These are phyloP conservation scores for Sebastes ruberrimus DNA, from an alignment of 2,797 vertebrate species.

Conservation along the genomic window DNA sequence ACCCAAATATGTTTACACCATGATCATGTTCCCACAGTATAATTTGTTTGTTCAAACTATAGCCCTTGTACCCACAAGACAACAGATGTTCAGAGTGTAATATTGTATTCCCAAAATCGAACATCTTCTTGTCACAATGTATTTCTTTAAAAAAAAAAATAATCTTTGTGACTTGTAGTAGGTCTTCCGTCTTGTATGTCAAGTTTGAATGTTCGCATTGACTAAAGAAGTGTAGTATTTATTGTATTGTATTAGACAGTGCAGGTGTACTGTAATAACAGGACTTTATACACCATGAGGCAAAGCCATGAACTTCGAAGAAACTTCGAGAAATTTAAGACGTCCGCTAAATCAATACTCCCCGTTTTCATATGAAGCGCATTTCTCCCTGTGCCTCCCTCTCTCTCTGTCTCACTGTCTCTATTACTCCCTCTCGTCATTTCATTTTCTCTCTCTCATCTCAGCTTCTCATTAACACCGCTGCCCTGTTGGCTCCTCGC, in stretches of 20 bases:
- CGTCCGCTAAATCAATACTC: slow-evolving; percentile 38
- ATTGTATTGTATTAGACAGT: neutral
- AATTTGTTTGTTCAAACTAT: neutral
- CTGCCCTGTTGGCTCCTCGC: slow-evolving; percentile 60
- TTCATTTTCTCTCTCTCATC: slow-evolving; percentile 58
- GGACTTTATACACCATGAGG: neutral
- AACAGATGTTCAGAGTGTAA: neutral
- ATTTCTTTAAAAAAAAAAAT: neutral
- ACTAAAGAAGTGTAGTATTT: neutral
- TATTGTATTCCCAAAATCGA: neutral
- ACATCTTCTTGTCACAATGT: neutral
- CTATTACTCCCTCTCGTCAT: slow-evolving; percentile 51
- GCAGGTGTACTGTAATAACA: neutral
- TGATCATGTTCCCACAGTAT: neutral
- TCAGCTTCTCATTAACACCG: slow-evolving; percentile 67
- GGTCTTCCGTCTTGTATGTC: neutral
- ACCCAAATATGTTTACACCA: neutral
- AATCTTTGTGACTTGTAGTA: neutral
- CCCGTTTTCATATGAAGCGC: slow-evolving; percentile 1
- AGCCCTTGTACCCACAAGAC: neutral
- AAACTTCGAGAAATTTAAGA: slow-evolving; percentile 15
- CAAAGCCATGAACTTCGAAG: neutral
- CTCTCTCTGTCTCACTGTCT: slow-evolving; percentile 30
- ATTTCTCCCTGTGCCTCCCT: slow-evolving; percentile 9
- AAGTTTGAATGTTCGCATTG: neutral